A percentile compares a stretch with the other conserved stretches of the same genome.
These are phyloP conservation scores for Martes martes DNA, from an alignment of 2,113 vertebrate species.

Conservation along the genomic window DNA sequence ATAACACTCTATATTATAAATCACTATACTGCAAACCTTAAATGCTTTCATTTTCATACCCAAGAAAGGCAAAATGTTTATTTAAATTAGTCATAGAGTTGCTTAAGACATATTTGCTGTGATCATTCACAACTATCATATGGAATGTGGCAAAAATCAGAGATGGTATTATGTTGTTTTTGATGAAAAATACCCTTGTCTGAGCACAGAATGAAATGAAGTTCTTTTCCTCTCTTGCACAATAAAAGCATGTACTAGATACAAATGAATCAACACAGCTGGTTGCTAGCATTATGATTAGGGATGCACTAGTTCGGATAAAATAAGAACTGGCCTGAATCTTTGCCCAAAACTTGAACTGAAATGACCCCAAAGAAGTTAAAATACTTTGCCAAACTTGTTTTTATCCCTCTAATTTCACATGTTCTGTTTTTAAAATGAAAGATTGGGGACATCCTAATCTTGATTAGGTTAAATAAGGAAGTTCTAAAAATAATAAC, in stretches of 20 bases:
- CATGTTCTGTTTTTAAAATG: neutral
- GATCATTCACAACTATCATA: neutral
- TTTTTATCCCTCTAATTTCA: neutral
- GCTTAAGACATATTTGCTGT: neutral
- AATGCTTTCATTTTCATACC: neutral
- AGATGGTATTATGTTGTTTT: conserved; percentile 51
- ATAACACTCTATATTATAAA: neutral
- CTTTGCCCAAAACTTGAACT: conserved; percentile 51
- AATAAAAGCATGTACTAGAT: conserved; percentile 40
- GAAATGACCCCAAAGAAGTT: conserved; percentile 62
- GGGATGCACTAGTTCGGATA: conserved; percentile 57
- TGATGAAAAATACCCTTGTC: conserved; percentile 64
- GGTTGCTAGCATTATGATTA: conserved; percentile 63
- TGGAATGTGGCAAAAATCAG: conserved; percentile 2
- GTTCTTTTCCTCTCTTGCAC: neutral
- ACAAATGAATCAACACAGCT: conserved; percentile 68
- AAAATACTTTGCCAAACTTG: conserved; percentile 26
- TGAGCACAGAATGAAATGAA: conserved; percentile 59
- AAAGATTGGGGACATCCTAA: neutral
- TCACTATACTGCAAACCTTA: neutral
- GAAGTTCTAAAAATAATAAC: neutral
- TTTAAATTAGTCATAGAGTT: neutral
- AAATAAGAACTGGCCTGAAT: conserved; percentile 71
- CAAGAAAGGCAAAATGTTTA: neutral
- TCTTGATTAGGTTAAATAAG: conserved; percentile 4